Evolutionary conservation across 2,797 vertebrate genomes (phyloP), one percentile per base, ranked within the genome.

Genomic region (Tadarida brasiliensis): DNA sequence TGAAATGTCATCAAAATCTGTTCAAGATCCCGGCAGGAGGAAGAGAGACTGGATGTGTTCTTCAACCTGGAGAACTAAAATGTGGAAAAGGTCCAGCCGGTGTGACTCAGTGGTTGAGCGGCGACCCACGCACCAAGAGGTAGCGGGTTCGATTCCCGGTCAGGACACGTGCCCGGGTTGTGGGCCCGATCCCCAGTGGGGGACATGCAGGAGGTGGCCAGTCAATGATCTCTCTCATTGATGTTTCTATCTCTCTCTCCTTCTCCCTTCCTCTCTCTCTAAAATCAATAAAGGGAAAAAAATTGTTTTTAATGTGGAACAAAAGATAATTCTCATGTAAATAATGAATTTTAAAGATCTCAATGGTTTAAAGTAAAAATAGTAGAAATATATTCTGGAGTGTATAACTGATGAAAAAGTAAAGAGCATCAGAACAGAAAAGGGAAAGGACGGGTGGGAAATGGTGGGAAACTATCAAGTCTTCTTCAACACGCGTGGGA

Each of bases 381-480:
- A 68, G 35, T 35, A 73, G 35, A 82, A 74, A 44, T 39, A 9
- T 11, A 4, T 59, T 24, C 35, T 16, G 28, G 54, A 20, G 68
- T 14, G 67, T 17, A 54, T 10, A 39, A 70, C 15, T 10, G 47
- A 24, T 15, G 59, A 26, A 39, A 56, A 44, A 28, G 65, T 39
- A 17, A 81, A 61, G 24, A 3, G 0, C 35, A 17, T 71, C 35
- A 65, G 35, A 83, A 59, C 39, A n/a, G 28, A 30, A 67, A n/a
- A 59, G n/a, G 9, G 28, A 20, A 51, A 30, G 17, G 70, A 1
- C 6, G 14, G 11, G 11, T 19, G 10, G 14, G 44, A 4, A 24
- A 15, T 1, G 0, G 51, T 5, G 20, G 15, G 2, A 4, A 22
- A 14, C 28, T 16, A 24, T 8, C 30, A 0, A 28, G 9, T 47